A percentile compares a stretch with the other conserved stretches of the same genome.
Evolutionary conservation across 2,113 vertebrate species (phyloP).

Genomic region (Casuarius casuarius): DNA sequence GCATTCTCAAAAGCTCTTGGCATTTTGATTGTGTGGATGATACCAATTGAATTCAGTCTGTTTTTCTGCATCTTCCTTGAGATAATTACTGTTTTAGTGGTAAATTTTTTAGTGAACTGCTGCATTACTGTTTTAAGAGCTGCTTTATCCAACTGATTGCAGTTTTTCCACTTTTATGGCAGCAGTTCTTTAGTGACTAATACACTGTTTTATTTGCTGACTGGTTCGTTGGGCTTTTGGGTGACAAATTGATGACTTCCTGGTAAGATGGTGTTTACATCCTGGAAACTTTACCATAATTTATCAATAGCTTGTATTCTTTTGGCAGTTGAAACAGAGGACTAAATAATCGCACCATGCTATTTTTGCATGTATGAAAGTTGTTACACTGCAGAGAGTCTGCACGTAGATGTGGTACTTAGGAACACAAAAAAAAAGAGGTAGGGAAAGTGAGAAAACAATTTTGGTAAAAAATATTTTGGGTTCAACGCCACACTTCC

Average conservation of each 20-base stretch:
- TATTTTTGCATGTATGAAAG: not conserved
- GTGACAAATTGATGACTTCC: not conserved
- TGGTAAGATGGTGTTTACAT: not conserved
- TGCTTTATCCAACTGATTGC: not conserved
- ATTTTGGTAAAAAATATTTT: not conserved
- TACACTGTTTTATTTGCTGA: not conserved
- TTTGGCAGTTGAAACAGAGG: not conserved
- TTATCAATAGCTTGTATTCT: not conserved
- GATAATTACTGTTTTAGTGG: not conserved
- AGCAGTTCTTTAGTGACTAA: not conserved
- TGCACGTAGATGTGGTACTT: not conserved
- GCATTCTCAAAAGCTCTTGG: not conserved
- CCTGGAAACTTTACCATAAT: not conserved
- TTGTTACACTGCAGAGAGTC: not conserved
- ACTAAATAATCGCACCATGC: not conserved
- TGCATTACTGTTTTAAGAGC: not conserved
- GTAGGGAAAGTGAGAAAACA: not conserved
- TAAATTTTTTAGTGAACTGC: not conserved
- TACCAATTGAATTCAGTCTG: not conserved
- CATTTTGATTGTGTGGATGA: not conserved
- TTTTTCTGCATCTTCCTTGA: not conserved
- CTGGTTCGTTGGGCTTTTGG: not conserved
- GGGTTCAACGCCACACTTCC: not conserved
- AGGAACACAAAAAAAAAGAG: not conserved
- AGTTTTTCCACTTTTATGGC: not conserved